Evolutionary conservation across 1,140 invertebrate genomes (phyloP).

Genomic region (Papilio xuthus): DNA sequence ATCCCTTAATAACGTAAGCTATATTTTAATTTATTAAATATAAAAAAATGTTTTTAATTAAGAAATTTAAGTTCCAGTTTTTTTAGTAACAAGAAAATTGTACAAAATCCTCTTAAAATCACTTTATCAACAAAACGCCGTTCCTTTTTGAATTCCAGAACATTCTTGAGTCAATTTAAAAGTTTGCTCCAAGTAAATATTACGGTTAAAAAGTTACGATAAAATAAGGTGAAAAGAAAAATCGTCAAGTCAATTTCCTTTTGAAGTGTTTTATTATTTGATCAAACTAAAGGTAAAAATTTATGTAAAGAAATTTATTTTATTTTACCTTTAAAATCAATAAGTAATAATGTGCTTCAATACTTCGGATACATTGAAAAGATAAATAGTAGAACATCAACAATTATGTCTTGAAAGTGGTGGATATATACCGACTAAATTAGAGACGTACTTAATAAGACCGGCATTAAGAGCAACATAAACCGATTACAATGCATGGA

Average conservation of each 20-base stretch:
- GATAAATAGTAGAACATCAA: too few species aligned
- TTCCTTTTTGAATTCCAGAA: neutral
- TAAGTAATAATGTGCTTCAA: neutral
- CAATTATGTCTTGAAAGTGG: too few species aligned
- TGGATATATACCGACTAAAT: too few species aligned
- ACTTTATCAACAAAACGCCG: neutral
- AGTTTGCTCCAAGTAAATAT: constrained; percentile 8
- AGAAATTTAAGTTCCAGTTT: too few species aligned
- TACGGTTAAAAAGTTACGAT: constrained; percentile 14
- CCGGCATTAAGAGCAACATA: too few species aligned
- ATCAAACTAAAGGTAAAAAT: neutral
- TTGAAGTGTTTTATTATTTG: constrained; percentile 9
- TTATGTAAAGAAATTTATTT: neutral
- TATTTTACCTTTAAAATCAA: neutral
- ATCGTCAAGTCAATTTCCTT: constrained; percentile 4
- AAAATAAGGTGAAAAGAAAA: constrained; percentile 18
- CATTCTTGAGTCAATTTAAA: constrained; percentile 20
- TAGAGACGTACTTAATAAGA: too few species aligned
- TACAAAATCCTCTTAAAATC: neutral
- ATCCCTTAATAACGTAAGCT: too few species aligned
- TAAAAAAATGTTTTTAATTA: too few species aligned
- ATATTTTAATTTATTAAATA: too few species aligned
- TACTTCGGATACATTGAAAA: too few species aligned
- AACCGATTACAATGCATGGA: too few species aligned
- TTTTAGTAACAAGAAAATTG: neutral